phyloP scores from a whole-genome alignment of 2,113 vertebrate genomes.

The Dasyprocta punctata region DNA sequence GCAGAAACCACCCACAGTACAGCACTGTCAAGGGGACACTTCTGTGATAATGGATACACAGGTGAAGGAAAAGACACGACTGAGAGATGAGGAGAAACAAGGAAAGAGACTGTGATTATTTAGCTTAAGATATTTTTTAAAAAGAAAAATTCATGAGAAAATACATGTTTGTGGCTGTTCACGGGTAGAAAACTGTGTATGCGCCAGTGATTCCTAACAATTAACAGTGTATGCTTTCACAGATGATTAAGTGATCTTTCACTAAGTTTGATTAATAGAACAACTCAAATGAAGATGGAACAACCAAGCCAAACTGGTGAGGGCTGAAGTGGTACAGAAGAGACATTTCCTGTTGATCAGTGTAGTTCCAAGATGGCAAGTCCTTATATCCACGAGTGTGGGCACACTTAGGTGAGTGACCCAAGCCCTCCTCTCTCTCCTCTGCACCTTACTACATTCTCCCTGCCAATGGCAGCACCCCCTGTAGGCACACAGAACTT shows the following conservation, averaged over 20 bases:
- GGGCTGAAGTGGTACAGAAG: not conserved
- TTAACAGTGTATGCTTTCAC: not conserved
- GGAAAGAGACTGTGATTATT: not conserved
- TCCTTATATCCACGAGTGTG: not conserved
- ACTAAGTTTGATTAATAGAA: slow-evolving; percentile 65
- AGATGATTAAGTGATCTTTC: slow-evolving; percentile 36
- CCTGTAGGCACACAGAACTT: not conserved
- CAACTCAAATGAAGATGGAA: slow-evolving; percentile 56
- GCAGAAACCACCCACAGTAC: not conserved
- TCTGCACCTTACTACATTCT: not conserved
- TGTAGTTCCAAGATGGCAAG: not conserved
- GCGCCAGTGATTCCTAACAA: slow-evolving; percentile 70
- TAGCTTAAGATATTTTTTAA: not conserved
- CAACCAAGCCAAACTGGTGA: slow-evolving; percentile 36
- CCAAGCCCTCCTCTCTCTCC: not conserved
- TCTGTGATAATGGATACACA: not conserved
- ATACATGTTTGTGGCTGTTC: not conserved
- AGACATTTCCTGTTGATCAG: slow-evolving; percentile 50
- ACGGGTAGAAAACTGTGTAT: not conserved
- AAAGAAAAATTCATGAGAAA: slow-evolving; percentile 33
- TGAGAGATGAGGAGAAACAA: not conserved
- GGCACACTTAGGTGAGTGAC: not conserved
- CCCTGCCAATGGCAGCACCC: not conserved
- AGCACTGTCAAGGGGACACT: not conserved
- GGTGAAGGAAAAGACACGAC: not conserved